phyloP scores from a whole-genome alignment of 2,797 vertebrate species.

The Hipposideros larvatus region DNA sequence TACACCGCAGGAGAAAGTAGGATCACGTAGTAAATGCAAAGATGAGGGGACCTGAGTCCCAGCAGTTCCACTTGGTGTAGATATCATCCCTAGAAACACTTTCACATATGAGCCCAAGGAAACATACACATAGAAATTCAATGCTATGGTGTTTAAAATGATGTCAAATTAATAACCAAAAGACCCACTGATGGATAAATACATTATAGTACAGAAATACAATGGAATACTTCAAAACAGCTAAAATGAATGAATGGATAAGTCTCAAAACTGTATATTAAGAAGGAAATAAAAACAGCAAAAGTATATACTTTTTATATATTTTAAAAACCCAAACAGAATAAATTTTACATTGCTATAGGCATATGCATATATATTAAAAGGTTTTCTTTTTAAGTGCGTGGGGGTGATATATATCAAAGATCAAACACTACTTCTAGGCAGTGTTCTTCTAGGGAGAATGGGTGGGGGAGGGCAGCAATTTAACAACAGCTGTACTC shows the following conservation, averaged over 20 bases:
- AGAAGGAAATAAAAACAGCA: constrained; percentile 24
- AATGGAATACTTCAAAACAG: background rate
- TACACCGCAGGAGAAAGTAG: background rate
- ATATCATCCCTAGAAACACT: background rate
- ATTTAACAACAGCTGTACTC: background rate
- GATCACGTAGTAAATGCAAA: constrained; percentile 16
- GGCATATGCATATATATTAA: background rate
- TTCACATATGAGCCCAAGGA: background rate
- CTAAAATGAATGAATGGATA: background rate
- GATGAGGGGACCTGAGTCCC: background rate
- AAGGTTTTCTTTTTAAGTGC: background rate
- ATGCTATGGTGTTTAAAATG: constrained; percentile 23
- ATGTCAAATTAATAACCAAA: constrained; percentile 36
- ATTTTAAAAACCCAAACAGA: background rate
- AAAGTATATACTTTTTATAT: background rate
- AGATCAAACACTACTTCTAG: constrained; percentile 1
- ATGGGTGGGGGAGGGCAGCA: background rate
- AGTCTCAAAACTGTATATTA: constrained; percentile 1
- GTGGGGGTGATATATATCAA: background rate
- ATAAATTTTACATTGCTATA: background rate
- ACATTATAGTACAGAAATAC: background rate
- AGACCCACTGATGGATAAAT: background rate
- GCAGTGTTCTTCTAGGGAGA: background rate
- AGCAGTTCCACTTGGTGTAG: background rate
- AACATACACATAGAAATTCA: background rate